A percentile compares a stretch with the other conserved stretches of the same genome.
phyloP scores from a whole-genome alignment of 2,888 invertebrate genomes.

The Cosmopolites sordidus region DNA sequence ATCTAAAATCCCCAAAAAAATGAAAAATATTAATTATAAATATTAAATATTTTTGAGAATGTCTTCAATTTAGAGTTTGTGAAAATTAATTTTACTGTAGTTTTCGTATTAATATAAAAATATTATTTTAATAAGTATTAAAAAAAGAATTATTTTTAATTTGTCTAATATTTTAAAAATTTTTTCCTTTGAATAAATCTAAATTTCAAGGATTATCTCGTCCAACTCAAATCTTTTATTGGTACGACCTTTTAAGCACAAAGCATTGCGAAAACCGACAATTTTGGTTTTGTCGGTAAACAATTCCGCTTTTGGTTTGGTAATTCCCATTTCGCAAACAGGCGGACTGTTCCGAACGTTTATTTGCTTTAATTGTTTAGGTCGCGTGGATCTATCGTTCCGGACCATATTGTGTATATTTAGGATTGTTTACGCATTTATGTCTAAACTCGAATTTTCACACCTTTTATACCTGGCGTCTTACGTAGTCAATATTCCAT shows the following conservation, averaged over 20 bases:
- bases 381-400: constrained; percentile 19
- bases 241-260: not conserved
- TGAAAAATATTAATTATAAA: too few relatives aligned
- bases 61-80: too few relatives aligned
- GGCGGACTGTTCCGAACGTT: constrained; percentile 3
- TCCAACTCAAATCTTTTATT: too few relatives aligned
- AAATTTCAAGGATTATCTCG: too few relatives aligned
- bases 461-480: constrained; percentile 12
- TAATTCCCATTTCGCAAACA: constrained; percentile 5
- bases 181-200: too few relatives aligned
- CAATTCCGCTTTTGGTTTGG: constrained; percentile 2
- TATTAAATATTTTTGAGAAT: too few relatives aligned
- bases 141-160: too few relatives aligned
- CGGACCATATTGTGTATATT: constrained; percentile 8
- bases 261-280: constrained; percentile 2
- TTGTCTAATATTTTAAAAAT: too few relatives aligned
- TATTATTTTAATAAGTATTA: too few relatives aligned
- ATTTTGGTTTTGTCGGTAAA: constrained; percentile 10
- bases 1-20: too few relatives aligned
- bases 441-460: constrained; percentile 13
- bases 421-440: constrained; percentile 13
- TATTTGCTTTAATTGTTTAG: constrained; percentile 14
- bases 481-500: constrained; percentile 10
- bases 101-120: too few relatives aligned
- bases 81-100: too few relatives aligned